phyloP scores from a whole-genome alignment of 2,113 vertebrate genomes.

The Bostrychus sinensis region DNA sequence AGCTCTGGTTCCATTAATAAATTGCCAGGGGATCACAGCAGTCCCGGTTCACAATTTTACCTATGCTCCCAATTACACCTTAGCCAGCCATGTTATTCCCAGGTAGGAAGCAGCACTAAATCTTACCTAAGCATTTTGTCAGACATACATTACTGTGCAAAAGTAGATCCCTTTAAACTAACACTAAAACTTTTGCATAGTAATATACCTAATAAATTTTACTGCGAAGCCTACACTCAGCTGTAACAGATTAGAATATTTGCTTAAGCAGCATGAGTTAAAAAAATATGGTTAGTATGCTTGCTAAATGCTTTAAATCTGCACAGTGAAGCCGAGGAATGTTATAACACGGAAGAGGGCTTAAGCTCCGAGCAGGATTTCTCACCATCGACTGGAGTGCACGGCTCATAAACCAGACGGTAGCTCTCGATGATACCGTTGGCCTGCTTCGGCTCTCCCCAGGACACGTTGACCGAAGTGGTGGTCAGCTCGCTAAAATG shows the following conservation, averaged over 20 bases:
- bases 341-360: slow-evolving; percentile 38
- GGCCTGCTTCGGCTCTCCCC: slow-evolving; percentile 90
- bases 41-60: slow-evolving; percentile 53
- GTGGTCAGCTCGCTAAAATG: slow-evolving; percentile 96
- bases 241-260: slow-evolving; percentile 63
- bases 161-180: background rate
- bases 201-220: slow-evolving; percentile 32
- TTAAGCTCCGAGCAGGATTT: slow-evolving; percentile 49
- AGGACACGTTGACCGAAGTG: slow-evolving; percentile 97
- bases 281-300: slow-evolving; percentile 40
- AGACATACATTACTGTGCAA: slow-evolving; percentile 7
- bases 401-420: slow-evolving; percentile 93
- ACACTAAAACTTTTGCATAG: background rate
- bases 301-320: slow-evolving; percentile 21
- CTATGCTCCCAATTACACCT: slow-evolving; percentile 74
- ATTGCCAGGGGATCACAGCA: slow-evolving; percentile 48
- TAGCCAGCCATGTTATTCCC: slow-evolving; percentile 57
- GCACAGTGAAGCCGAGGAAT: slow-evolving; percentile 56
- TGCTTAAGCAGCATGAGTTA: slow-evolving; percentile 58
- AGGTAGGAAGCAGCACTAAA: slow-evolving; percentile 48
- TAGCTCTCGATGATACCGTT: slow-evolving; percentile 95
- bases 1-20: slow-evolving; percentile 48
- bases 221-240: slow-evolving; percentile 57
- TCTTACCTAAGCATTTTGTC: slow-evolving; percentile 55
- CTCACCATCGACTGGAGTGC: slow-evolving; percentile 95